Evolutionary conservation across 37 sponge, comb jelly and placozoan species (phyloP).

Genomic region (Hormiphora californensis): DNA sequence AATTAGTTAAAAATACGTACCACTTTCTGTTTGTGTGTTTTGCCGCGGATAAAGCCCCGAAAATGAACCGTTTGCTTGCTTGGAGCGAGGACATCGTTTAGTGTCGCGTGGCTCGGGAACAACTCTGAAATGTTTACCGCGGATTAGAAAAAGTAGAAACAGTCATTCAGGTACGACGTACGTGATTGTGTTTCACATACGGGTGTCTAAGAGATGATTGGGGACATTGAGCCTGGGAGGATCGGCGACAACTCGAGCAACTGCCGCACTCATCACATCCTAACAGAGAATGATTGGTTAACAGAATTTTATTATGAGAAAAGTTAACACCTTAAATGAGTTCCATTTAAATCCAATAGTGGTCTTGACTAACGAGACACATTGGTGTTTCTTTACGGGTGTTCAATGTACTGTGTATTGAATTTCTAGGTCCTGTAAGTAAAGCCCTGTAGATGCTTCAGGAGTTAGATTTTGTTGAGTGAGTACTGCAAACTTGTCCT

Average conservation of each 20-base stretch:
- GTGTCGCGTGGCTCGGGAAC: conserved; percentile 37
- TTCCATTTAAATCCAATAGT: no score
- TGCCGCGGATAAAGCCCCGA: not conserved
- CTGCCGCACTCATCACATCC: conserved; percentile 11
- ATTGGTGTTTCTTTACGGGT: no score
- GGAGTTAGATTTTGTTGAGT: no score
- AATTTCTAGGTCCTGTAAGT: no score
- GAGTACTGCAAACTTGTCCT: no score
- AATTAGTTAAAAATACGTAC: not conserved
- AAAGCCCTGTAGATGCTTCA: no score
- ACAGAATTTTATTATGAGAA: no score
- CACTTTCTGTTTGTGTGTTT: conserved; percentile 37
- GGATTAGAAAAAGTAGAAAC: no score
- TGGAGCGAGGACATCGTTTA: conserved; percentile 36
- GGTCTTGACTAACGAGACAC: no score
- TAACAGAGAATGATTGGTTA: no score
- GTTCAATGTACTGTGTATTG: no score
- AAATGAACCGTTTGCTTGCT: conserved; percentile 22
- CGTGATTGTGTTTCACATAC: not conserved
- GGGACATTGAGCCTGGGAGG: conserved; percentile 40
- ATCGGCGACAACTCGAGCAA: conserved; percentile 15
- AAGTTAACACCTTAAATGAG: no score
- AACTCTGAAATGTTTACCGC: conserved; percentile 49
- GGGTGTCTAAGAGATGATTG: conserved; percentile 48
- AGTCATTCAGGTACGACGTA: not conserved